Evolutionary conservation across 2,888 invertebrate genomes (phyloP).

Genomic region (Folsomia candida): DNA sequence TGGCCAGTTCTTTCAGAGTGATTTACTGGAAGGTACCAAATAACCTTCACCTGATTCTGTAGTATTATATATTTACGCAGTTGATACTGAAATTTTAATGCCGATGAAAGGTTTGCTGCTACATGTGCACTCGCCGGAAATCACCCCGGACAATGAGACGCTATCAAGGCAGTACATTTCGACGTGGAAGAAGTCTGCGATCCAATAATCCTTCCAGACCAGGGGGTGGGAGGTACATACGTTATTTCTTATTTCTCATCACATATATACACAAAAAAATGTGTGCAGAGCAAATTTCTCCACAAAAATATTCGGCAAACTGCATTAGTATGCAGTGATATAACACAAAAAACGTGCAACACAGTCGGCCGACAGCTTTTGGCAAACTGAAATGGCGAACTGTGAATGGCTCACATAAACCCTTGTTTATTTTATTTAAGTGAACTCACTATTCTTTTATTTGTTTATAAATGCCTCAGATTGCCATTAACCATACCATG

Average conservation of each 20-base stretch:
- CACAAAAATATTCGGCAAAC: too few species aligned
- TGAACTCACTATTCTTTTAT: neutral
- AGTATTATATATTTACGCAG: too few species aligned
- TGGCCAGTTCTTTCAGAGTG: constrained; percentile 88
- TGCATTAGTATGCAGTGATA: too few species aligned
- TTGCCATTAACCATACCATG: too few species aligned
- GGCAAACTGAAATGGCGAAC: too few species aligned
- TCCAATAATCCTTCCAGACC: constrained; percentile 34
- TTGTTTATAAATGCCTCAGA: constrained; percentile 10
- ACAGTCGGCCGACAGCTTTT: too few species aligned
- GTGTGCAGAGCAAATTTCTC: too few species aligned
- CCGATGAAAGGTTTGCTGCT: constrained; percentile 50
- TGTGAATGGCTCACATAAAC: too few species aligned
- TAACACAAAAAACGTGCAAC: too few species aligned
- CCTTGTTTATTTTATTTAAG: constrained; percentile 6
- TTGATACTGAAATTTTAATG: neutral
- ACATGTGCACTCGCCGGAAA: constrained; percentile 46
- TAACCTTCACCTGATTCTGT: too few species aligned
- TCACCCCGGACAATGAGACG: constrained; percentile 34
- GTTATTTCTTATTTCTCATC: too few species aligned
- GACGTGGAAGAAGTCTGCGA: constrained; percentile 45
- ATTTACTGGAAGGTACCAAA: constrained; percentile 76
- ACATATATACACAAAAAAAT: too few species aligned
- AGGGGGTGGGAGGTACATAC: neutral
- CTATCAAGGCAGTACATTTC: constrained; percentile 33